A percentile compares a stretch with the other conserved stretches of the same genome.
phyloP scores from a whole-genome alignment of 92 coral and sea anemone species.

The Heteractis magnifica region DNA sequence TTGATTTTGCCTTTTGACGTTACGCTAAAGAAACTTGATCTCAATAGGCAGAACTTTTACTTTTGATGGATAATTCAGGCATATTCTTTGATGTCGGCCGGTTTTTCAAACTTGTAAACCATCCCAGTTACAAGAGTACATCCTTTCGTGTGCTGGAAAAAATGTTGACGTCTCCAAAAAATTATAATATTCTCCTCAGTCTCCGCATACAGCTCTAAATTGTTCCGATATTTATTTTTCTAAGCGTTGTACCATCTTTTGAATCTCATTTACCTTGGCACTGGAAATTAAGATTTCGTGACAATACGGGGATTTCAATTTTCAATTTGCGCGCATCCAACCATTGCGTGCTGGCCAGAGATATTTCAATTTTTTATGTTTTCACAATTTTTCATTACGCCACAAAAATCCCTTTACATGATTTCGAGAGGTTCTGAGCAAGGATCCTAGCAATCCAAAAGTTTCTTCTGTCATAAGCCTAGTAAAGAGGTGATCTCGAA shows the following conservation, averaged over 20 bases:
- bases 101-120: slow-evolving; percentile 12
- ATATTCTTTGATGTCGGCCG: slow-evolving; percentile 16
- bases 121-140: slow-evolving; percentile 4
- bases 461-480: not conserved
- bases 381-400: slow-evolving; percentile 1
- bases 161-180: slow-evolving; percentile 35
- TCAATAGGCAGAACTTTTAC: not conserved
- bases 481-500: slow-evolving; percentile 10
- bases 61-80: not conserved
- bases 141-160: not conserved
- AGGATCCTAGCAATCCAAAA: not conserved
- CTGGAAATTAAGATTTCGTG: slow-evolving; percentile 12
- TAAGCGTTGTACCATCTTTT: slow-evolving; percentile 4
- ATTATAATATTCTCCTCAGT: not conserved
- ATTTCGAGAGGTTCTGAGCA: slow-evolving; percentile 6
- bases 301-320: slow-evolving; percentile 12
- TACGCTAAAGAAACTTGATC: not conserved
- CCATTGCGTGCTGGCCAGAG: not conserved
- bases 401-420: slow-evolving; percentile 8
- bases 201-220: slow-evolving; percentile 1
- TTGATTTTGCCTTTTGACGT: slow-evolving; percentile 35
- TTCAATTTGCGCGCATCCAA: slow-evolving; percentile 11
- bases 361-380: slow-evolving; percentile 15
- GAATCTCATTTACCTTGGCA: slow-evolving; percentile 20
- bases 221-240: slow-evolving; percentile 8